A percentile compares a stretch with the other conserved stretches of the same genome.
Conservation (phyloP, 2,113 vertebrate genomes). For the Ophthalmolycus amberensis region DNA sequence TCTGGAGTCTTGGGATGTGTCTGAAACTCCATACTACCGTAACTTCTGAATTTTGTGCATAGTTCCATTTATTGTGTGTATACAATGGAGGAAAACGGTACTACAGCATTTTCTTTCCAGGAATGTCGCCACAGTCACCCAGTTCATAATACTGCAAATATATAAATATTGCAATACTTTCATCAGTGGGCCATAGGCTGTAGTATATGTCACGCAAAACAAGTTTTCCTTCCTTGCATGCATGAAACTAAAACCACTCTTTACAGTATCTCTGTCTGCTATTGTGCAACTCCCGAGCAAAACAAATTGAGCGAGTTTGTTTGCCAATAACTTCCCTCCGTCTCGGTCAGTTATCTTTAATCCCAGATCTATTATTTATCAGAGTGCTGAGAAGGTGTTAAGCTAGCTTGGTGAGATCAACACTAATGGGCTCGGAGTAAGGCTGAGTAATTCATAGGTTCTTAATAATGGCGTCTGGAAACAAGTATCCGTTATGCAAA, state of each 20-base stretch:
- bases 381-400: constrained; percentile 65
- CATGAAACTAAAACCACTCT: constrained; percentile 45
- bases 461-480: constrained; percentile 78
- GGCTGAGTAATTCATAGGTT: constrained; percentile 76
- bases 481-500: constrained; percentile 66
- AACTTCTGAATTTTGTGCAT: background rate
- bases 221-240: constrained; percentile 30
- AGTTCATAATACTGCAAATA: background rate
- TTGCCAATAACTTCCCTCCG: constrained; percentile 58
- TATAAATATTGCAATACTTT: background rate
- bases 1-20: background rate
- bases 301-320: constrained; percentile 55
- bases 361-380: constrained; percentile 74
- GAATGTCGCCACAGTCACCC: background rate
- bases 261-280: constrained; percentile 40
- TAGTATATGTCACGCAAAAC: constrained; percentile 46
- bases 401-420: constrained; percentile 58
- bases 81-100: background rate
- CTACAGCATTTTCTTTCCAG: background rate
- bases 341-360: constrained; percentile 62
- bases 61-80: background rate
- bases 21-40: background rate
- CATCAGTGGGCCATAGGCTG: constrained; percentile 1
- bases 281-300: constrained; percentile 37
- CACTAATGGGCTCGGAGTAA: constrained; percentile 72